These are phyloP conservation scores for Lagocephalus sceleratus DNA, from an alignment of 2,797 vertebrate genomes.

Conservation along the genomic window DNA sequence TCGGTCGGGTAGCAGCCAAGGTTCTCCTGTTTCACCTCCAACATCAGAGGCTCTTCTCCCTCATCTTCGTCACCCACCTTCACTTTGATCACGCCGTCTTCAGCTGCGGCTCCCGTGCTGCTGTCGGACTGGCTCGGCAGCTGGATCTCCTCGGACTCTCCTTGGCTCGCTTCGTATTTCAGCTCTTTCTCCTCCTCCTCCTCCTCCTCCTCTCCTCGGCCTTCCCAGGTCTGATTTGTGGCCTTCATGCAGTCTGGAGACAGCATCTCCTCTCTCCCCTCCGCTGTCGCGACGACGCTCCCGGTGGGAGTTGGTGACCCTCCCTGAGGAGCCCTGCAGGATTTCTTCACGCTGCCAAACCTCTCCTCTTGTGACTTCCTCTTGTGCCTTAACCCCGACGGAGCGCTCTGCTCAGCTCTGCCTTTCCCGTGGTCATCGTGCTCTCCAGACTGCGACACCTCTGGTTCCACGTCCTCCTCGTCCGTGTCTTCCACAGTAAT, in stretches of 20 bases:
- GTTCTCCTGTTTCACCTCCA: slow-evolving; percentile 91
- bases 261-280: slow-evolving; percentile 72
- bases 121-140: slow-evolving; percentile 92
- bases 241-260: slow-evolving; percentile 79
- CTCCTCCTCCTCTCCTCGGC: slow-evolving; percentile 35
- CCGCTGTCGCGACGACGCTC: slow-evolving; percentile 61
- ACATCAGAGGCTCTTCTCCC: slow-evolving; percentile 38
- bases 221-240: slow-evolving; percentile 16
- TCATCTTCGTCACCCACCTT: slow-evolving; percentile 74
- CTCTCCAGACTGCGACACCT: slow-evolving; percentile 67
- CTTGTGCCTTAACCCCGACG: slow-evolving; percentile 77
- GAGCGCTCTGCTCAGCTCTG: slow-evolving; percentile 68
- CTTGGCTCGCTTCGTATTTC: slow-evolving; percentile 59
- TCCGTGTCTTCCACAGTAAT: slow-evolving; percentile 71
- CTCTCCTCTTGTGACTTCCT: slow-evolving; percentile 82
- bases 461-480: slow-evolving; percentile 63
- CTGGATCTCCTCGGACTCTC: slow-evolving; percentile 84
- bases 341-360: slow-evolving; percentile 69
- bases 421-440: slow-evolving; percentile 61
- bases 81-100: slow-evolving; percentile 61
- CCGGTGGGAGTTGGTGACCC: slow-evolving; percentile 59
- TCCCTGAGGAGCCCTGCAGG: slow-evolving; percentile 66
- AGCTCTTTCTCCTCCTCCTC: slow-evolving; percentile 52
- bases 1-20: slow-evolving; percentile 79
- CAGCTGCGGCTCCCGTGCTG: slow-evolving; percentile 35